Percentiles rank a stretch among this genome's conserved stretches.
Evolutionary conservation across 2,888 invertebrate species (phyloP).

Genomic region (Byasa hedistus): DNA sequence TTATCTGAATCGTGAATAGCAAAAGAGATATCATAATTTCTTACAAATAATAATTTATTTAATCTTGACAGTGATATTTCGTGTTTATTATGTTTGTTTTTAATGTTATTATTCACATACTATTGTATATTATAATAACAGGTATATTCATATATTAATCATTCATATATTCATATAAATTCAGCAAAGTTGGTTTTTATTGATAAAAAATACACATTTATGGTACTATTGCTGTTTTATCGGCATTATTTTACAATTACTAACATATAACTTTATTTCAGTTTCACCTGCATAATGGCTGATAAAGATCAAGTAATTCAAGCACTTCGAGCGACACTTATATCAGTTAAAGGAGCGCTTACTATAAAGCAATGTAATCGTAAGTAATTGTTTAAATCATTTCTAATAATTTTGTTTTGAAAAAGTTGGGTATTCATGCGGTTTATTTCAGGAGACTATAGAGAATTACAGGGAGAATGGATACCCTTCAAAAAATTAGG

Average conservation of each 20-base stretch:
- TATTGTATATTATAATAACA: too few relatives aligned
- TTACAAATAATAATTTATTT: too few relatives aligned
- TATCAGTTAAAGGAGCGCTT: slow-evolving; percentile 76
- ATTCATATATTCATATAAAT: too few relatives aligned
- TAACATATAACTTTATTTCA: slow-evolving; percentile 4
- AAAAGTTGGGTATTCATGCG: background rate
- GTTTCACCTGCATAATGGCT: slow-evolving; percentile 47
- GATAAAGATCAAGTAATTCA: slow-evolving; percentile 74
- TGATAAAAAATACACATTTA: too few relatives aligned
- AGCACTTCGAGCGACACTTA: slow-evolving; percentile 70
- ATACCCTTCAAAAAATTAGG: slow-evolving; percentile 83
- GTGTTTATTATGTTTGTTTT: too few relatives aligned
- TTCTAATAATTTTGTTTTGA: background rate
- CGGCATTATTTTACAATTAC: background rate
- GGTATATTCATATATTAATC: too few relatives aligned
- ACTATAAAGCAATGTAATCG: slow-evolving; percentile 75
- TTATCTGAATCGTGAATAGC: too few relatives aligned
- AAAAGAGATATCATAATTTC: too few relatives aligned
- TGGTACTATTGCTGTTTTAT: too few relatives aligned
- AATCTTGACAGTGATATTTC: too few relatives aligned
- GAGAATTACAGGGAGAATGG: slow-evolving; percentile 80
- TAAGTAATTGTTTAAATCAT: slow-evolving; percentile 53
- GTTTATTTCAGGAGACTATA: slow-evolving; percentile 78
- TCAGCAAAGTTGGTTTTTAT: too few relatives aligned
- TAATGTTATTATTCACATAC: too few relatives aligned